Conservation (phyloP, 30 jellyfish, hydroid and myxozoan genomes). For the Catostylus mosaicus region DNA sequence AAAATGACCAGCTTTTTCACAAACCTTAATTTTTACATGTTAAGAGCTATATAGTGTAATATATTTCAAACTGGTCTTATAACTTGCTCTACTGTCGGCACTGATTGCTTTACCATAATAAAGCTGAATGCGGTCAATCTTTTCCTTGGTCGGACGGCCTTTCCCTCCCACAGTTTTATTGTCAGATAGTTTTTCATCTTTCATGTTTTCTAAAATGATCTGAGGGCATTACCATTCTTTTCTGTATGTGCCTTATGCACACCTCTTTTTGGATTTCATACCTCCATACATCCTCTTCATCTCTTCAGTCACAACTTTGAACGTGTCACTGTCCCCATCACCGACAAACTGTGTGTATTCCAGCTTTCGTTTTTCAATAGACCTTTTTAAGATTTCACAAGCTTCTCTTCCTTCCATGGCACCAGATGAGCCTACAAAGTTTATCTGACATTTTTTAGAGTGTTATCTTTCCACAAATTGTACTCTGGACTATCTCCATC, state of each 20-base stretch:
- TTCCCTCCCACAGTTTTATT: slow-evolving; percentile 37
- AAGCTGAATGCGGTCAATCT: slow-evolving; percentile 16
- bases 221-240: too few relatives aligned
- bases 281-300: slow-evolving; percentile 15
- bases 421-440: slow-evolving; percentile 2
- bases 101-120: slow-evolving; percentile 41
- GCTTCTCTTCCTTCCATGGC: slow-evolving; percentile 42
- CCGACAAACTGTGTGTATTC: slow-evolving; percentile 4
- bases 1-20: not conserved
- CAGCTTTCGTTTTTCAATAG: slow-evolving; percentile 1
- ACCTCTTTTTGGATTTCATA: slow-evolving; percentile 12
- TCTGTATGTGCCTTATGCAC: slow-evolving; percentile 40
- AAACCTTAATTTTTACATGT: not conserved
- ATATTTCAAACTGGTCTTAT: not conserved
- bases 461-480: not conserved
- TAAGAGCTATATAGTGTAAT: not conserved
- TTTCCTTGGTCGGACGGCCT: slow-evolving; percentile 21
- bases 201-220: slow-evolving; percentile 2
- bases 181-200: slow-evolving; percentile 27
- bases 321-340: slow-evolving; percentile 24
- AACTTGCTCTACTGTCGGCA: not conserved
- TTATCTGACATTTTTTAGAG: not conserved
- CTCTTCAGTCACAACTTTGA: slow-evolving; percentile 3
- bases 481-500: not conserved
- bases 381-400: slow-evolving; percentile 2